phyloP scores from a whole-genome alignment of 2,888 invertebrate genomes.

The Antheraea assamensis region DNA sequence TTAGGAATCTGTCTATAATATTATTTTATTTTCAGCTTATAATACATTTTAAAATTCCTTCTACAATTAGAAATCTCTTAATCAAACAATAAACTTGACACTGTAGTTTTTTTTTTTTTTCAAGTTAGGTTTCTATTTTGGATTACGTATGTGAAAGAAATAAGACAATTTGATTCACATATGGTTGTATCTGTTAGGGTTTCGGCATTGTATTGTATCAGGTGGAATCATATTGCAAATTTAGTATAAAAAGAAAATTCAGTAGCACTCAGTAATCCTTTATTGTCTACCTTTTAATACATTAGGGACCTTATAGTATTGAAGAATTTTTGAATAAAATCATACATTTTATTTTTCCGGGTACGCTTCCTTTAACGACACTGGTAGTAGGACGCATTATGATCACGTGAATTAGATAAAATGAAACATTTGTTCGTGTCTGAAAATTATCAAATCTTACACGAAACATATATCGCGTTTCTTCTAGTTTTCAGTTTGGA shows the following conservation, averaged over 20 bases:
- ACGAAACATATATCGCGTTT: too few species aligned
- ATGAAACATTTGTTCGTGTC: not conserved
- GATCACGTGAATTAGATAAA: not conserved
- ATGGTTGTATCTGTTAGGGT: not conserved
- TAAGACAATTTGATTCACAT: not conserved
- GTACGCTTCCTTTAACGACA: not conserved
- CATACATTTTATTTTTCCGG: too few species aligned
- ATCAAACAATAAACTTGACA: not conserved
- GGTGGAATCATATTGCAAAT: not conserved
- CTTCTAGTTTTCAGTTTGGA: not conserved
- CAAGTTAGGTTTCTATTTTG: not conserved
- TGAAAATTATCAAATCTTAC: too few species aligned
- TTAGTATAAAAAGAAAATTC: not conserved
- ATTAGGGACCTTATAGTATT: too few species aligned
- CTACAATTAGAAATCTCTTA: not conserved
- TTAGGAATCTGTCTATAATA: not conserved
- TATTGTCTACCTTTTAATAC: too few species aligned
- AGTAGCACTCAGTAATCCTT: not conserved
- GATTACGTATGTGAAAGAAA: not conserved
- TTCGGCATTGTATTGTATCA: not conserved
- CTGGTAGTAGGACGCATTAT: not conserved
- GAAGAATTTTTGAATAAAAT: too few species aligned
- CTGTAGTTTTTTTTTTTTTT: not conserved
- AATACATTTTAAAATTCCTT: not conserved
- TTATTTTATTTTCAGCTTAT: not conserved